Conservation (phyloP, 2,797 vertebrate species). For the Gymnoscopelus braueri region DNA sequence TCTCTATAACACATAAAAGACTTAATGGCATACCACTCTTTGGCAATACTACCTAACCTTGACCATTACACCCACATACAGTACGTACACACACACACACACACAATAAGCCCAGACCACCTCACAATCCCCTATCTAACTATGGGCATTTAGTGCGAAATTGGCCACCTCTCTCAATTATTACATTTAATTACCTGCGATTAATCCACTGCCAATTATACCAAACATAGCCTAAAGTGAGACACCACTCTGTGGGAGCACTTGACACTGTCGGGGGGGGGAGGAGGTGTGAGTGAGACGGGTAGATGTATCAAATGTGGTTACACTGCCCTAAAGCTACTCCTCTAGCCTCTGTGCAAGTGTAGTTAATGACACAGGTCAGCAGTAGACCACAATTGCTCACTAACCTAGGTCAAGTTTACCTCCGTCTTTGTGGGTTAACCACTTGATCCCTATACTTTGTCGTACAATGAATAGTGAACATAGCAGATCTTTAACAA, state of each 20-base stretch:
- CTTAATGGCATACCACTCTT: slow-evolving; percentile 74
- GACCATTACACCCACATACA: slow-evolving; percentile 51
- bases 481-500: too few species aligned
- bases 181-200: slow-evolving; percentile 87
- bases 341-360: slow-evolving; percentile 7
- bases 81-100: slow-evolving; percentile 32
- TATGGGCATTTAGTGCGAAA: slow-evolving; percentile 81
- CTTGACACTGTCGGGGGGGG: slow-evolving; percentile 63
- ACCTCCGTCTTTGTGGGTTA: neutral
- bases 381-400: slow-evolving; percentile 30
- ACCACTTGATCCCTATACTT: too few species aligned
- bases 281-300: slow-evolving; percentile 45
- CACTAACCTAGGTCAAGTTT: slow-evolving; percentile 11
- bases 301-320: slow-evolving; percentile 43
- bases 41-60: slow-evolving; percentile 78
- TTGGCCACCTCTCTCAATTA: slow-evolving; percentile 82
- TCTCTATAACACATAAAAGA: slow-evolving; percentile 70
- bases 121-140: slow-evolving; percentile 74
- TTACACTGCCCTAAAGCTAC: slow-evolving; percentile 22
- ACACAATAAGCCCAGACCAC: slow-evolving; percentile 65
- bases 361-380: slow-evolving; percentile 13
- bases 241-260: slow-evolving; percentile 73
- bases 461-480: too few species aligned
- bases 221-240: slow-evolving; percentile 78
- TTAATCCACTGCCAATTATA: slow-evolving; percentile 85